Evolutionary conservation across 2,888 invertebrate species (phyloP), one percentile per base, ranked within the genome.

Genomic region (Papilio elwesi): DNA sequence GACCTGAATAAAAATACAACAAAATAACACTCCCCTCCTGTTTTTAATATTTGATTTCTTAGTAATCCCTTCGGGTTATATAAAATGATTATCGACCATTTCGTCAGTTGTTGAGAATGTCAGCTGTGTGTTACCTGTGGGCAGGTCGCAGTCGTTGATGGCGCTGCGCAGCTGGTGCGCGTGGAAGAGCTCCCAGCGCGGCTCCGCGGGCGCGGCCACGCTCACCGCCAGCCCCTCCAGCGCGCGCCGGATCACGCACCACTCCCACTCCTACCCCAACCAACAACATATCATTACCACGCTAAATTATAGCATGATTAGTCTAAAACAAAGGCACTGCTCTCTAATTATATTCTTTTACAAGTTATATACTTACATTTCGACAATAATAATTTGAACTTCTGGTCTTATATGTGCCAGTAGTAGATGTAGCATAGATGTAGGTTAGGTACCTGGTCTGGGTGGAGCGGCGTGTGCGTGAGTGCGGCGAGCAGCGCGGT

Each of bases 401-500:
- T 43, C 43, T 9, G 9, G 0, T 43, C 43, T 43, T 43, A 9
- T 43, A 26, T 26, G 26, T 2, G 26, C 2, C 26, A 26, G 26
- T 26, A 26, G 26, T 26, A 26, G 26, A 26, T 26, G 26, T 26
- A 26, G 26, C 26, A 26, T 26, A 26, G 26, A 26, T 26, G 26
- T 26, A 2, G 26, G 26, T 3, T 6, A 12, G 1, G 59, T 66
- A 83, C 85, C 83, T 83, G 87, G 15, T 84, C 80, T 62, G 82
- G 82, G 11, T 81, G 83, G 59, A 81, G 83, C 57, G 76, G 79
- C 12, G 83, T 80, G 78, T 81, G 88, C 36, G 86, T 85, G 74
- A 90, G 88, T 64, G 92, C 89, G 0, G 84, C 96, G 75, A 98
- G 90, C 68, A 98, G 89, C 95, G 97, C 97, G 0, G 96, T 95